Conservation (phyloP, 2,797 vertebrate genomes). For the Perodicticus potto region DNA sequence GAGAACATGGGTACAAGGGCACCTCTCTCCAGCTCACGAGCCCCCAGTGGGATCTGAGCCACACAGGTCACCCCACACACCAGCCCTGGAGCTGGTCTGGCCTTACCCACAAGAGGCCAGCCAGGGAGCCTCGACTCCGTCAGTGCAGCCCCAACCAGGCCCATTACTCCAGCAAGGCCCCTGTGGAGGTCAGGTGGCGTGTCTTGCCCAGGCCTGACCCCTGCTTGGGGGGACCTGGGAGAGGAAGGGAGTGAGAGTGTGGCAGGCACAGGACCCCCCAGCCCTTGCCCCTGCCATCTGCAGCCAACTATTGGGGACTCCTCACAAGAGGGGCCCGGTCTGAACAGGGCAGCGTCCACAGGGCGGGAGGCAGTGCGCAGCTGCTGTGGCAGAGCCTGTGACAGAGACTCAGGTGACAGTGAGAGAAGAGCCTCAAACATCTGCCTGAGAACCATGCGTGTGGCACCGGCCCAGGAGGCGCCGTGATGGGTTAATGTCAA, state of each 20-base stretch:
- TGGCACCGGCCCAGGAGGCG: neutral
- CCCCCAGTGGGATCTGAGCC: neutral
- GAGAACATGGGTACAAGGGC: too few species aligned
- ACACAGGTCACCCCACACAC: fast-evolving
- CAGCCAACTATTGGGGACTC: neutral
- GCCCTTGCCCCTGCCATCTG: too few species aligned
- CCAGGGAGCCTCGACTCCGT: fast-evolving
- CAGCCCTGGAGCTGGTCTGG: fast-evolving
- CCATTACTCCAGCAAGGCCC: fast-evolving
- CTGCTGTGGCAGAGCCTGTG: neutral
- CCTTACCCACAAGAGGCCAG: neutral
- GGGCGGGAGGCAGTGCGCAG: neutral
- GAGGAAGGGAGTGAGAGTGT: neutral
- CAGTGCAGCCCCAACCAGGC: fast-evolving
- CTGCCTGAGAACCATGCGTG: neutral
- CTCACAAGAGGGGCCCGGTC: neutral
- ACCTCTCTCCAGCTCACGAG: neutral
- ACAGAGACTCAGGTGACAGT: neutral
- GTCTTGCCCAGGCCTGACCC: neutral
- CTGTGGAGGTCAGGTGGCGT: fast-evolving
- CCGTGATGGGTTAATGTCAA: conserved; percentile 4
- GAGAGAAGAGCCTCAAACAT: neutral
- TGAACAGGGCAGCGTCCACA: neutral
- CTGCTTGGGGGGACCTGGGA: neutral
- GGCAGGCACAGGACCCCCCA: neutral